Conservation (phyloP, 2,888 invertebrate species). For the Blastobasis lacticolella region DNA sequence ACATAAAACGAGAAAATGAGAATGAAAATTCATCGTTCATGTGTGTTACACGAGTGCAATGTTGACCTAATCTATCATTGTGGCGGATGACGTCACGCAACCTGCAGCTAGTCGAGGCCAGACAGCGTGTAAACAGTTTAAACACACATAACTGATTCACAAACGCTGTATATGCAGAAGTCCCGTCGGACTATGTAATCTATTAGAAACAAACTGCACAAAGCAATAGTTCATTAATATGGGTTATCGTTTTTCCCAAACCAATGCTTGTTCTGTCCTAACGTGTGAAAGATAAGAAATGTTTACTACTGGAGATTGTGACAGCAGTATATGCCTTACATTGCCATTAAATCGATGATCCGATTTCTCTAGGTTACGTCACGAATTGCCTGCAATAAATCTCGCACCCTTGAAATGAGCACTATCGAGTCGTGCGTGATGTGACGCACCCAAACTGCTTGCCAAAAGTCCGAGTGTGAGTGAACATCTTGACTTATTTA, state of each 20-base stretch:
- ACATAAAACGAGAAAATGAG: conserved; percentile 31
- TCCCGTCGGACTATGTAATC: neutral
- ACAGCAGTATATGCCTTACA: neutral
- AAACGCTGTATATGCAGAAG: neutral
- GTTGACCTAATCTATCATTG: conserved; percentile 41
- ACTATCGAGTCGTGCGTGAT: no score
- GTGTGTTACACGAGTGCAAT: conserved; percentile 10
- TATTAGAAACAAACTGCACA: no score
- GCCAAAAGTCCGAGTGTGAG: no score
- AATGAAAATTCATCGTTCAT: neutral
- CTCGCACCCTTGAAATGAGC: no score
- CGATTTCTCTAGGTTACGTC: neutral
- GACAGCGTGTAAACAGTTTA: conserved; percentile 24
- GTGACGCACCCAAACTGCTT: no score
- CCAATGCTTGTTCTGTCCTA: conserved; percentile 33
- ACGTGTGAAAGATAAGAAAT: conserved; percentile 27
- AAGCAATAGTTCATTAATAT: no score
- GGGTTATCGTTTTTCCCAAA: conserved; percentile 20
- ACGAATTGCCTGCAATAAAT: no score
- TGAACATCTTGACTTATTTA: no score
- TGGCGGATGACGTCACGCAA: conserved; percentile 31
- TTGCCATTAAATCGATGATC: neutral
- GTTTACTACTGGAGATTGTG: conserved; percentile 15
- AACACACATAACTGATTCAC: conserved; percentile 9
- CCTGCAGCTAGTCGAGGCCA: conserved; percentile 31